Evolutionary conservation across 2,113 vertebrate genomes (phyloP).

Genomic region (Sylvia atricapilla): DNA sequence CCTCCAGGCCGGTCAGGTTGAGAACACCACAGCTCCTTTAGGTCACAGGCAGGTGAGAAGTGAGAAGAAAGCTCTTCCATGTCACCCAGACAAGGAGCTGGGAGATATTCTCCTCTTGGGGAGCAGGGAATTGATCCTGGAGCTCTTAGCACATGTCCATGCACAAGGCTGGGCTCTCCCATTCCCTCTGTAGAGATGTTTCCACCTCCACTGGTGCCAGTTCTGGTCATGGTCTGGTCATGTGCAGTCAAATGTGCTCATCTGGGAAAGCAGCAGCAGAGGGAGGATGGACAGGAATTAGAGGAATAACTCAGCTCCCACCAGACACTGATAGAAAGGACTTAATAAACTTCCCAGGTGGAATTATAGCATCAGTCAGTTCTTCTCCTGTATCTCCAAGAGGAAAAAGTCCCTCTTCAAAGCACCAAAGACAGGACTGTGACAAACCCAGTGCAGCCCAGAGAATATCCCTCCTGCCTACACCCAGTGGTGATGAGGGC

Average conservation of each 20-base stretch:
- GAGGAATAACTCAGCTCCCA: neutral
- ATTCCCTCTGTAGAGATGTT: neutral
- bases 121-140: neutral
- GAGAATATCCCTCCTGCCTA: neutral
- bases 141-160: neutral
- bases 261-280: neutral
- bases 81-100: neutral
- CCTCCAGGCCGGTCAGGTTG: neutral
- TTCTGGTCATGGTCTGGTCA: neutral
- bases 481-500: fast-evolving
- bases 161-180: neutral
- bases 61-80: neutral
- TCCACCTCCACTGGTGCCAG: neutral
- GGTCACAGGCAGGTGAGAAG: neutral
- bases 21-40: neutral
- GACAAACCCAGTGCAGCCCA: neutral
- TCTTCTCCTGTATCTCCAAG: neutral
- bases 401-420: neutral
- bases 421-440: neutral
- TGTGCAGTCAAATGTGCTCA: neutral
- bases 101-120: neutral
- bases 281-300: neutral
- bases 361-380: neutral
- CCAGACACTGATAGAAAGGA: neutral
- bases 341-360: neutral